Evolutionary conservation across 2,797 vertebrate species (phyloP).

Genomic region (Melanotaenia pygmaea): DNA sequence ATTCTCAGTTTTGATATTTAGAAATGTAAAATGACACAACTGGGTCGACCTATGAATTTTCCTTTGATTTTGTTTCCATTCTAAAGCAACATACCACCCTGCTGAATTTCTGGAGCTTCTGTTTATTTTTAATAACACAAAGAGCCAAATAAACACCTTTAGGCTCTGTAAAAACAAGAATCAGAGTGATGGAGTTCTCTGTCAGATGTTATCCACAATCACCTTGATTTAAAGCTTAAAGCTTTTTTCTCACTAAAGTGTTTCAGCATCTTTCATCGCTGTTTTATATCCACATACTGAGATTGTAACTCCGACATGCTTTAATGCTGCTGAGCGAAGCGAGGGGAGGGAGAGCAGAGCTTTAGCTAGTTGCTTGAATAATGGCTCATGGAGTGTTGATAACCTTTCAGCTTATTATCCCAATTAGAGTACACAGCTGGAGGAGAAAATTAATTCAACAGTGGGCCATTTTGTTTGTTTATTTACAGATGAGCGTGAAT

Average conservation of each 20-base stretch:
- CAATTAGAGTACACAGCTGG: conserved; percentile 84
- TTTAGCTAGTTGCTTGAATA: conserved; percentile 68
- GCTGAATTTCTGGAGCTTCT: no score
- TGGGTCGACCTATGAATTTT: no score
- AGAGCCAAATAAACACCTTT: no score
- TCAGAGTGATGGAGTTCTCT: no score
- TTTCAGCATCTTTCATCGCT: not conserved
- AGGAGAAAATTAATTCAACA: conserved; percentile 79
- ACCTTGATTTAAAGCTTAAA: not conserved
- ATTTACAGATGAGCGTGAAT: conserved; percentile 73
- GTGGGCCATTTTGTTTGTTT: conserved; percentile 77
- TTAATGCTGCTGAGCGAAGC: conserved; percentile 19
- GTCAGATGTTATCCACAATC: not conserved
- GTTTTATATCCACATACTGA: not conserved
- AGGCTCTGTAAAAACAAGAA: no score
- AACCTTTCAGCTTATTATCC: conserved; percentile 85
- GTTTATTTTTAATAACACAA: no score
- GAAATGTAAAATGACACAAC: no score
- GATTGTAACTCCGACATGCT: conserved; percentile 22
- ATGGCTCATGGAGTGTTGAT: conserved; percentile 74
- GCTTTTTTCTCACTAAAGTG: no score
- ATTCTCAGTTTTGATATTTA: no score
- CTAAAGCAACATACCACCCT: no score
- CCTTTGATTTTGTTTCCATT: no score
- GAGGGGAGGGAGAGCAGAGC: conserved; percentile 20